Conservation (phyloP, 2,113 vertebrate genomes). For the Potamarius usumacintae region DNA sequence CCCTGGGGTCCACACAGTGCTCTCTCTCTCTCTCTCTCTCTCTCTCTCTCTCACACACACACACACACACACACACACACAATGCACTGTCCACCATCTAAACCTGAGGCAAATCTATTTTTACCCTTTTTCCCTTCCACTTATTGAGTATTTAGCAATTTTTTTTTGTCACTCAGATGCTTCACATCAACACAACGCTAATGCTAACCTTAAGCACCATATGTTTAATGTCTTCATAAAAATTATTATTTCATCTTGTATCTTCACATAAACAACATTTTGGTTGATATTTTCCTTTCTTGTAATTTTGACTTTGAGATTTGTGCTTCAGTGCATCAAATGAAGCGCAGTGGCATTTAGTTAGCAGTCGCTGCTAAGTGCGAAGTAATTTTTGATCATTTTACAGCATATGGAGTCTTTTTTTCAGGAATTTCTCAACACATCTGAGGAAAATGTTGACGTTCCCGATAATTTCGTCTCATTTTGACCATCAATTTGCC, state of each 20-base stretch:
- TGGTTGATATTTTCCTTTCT: not conserved
- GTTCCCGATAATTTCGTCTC: not conserved
- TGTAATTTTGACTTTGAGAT: not conserved
- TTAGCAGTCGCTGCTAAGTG: not conserved
- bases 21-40: too few relatives aligned
- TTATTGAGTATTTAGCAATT: not conserved
- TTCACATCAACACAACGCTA: not conserved
- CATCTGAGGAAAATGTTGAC: not conserved
- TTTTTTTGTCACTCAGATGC: not conserved
- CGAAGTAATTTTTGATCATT: not conserved
- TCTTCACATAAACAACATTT: constrained; percentile 30
- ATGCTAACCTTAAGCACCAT: not conserved
- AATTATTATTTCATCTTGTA: not conserved
- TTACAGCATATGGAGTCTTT: not conserved
- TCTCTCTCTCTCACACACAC: not conserved
- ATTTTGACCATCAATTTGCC: not conserved
- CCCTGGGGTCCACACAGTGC: not conserved
- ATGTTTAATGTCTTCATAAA: not conserved
- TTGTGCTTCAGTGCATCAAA: not conserved
- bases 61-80: constrained; percentile 21
- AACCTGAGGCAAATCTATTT: not conserved
- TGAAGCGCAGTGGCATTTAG: not conserved
- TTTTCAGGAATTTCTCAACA: not conserved
- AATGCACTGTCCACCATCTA: not conserved
- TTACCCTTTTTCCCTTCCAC: not conserved